Evolutionary conservation across 53 echinoderm and acorn worm species (phyloP), one percentile per base, ranked within the genome.

Genomic region (Patiria pectinifera): DNA sequence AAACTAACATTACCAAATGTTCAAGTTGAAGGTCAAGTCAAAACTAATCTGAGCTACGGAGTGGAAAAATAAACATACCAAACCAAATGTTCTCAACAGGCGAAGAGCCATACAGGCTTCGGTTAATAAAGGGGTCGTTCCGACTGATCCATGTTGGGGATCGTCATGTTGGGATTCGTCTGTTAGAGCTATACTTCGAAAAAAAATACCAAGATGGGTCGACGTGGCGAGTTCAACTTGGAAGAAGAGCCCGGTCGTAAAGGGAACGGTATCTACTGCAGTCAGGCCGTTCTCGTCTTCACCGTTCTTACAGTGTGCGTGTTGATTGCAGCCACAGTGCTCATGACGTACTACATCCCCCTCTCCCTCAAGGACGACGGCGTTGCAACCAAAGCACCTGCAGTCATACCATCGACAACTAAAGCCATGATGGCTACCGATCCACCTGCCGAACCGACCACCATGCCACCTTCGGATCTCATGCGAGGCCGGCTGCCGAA

Each of bases 341-440:
- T 97, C 26, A 94, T 99, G 78, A 62, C 91, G 23, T 99, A 89
- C 91, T 99, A 97, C 85, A 85, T 97, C 12, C 99, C 99, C 70
- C 96, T 94, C 2, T 87, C 93, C 43, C 45, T 61, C 3, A 43
- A 62, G 43, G 60, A 60, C 89, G 44, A 78, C 21, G 15, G 25
- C 7, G 53, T 53, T 53, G 59, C 59, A 25, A 79, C 89, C 45
- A 78, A 78, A 62, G 4, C 22, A 77, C 81, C 81, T 5, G 4
- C 45, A 4, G 22, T 18, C 48, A n/a, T n/a, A n/a, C n/a, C n/a
- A n/a, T 13, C 78, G 78, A 81, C 80, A 9, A 80, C 90, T 18
- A 46, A 53, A 53, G 23, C 80, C 15, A 9, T n/a, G n/a, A n/a
- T 11, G 24, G 53, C 87, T 53, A 53, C 6, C 8, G 53, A 53